phyloP scores from a whole-genome alignment of 2,797 vertebrate genomes.

The Acrossocheilus wenchowensis region DNA sequence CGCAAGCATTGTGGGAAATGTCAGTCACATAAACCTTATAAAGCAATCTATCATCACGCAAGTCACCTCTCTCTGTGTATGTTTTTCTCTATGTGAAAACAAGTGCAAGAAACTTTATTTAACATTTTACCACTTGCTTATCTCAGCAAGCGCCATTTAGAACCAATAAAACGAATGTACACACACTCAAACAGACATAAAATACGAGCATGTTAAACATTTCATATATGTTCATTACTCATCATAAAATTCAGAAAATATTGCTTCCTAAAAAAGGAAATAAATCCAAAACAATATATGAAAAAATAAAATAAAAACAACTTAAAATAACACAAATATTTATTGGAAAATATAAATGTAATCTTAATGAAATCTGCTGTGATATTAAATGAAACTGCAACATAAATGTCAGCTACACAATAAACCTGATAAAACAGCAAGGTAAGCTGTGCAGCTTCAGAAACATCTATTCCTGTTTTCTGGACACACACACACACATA shows the following conservation, averaged over 20 bases:
- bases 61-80: not conserved
- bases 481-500: constrained; percentile 31
- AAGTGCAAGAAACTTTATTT: not conserved
- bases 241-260: constrained; percentile 15
- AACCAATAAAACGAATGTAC: constrained; percentile 9
- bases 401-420: not conserved
- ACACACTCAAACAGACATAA: not conserved
- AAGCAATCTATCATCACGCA: not conserved
- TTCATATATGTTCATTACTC: not conserved
- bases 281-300: not conserved
- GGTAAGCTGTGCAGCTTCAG: not conserved
- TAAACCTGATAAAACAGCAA: not conserved
- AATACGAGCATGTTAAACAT: not conserved
- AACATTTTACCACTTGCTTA: constrained; percentile 19
- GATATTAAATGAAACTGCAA: not conserved
- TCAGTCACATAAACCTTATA: constrained; percentile 7
- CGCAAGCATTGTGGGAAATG: constrained; percentile 9
- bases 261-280: not conserved
- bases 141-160: constrained; percentile 26
- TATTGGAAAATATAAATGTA: not conserved
- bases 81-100: not conserved
- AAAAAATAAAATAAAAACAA: not conserved
- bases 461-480: not conserved
- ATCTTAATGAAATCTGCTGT: not conserved
- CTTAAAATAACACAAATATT: not conserved